These are phyloP conservation scores for Alligator sinensis DNA, from an alignment of 2,113 vertebrate species.

Conservation along the genomic window DNA sequence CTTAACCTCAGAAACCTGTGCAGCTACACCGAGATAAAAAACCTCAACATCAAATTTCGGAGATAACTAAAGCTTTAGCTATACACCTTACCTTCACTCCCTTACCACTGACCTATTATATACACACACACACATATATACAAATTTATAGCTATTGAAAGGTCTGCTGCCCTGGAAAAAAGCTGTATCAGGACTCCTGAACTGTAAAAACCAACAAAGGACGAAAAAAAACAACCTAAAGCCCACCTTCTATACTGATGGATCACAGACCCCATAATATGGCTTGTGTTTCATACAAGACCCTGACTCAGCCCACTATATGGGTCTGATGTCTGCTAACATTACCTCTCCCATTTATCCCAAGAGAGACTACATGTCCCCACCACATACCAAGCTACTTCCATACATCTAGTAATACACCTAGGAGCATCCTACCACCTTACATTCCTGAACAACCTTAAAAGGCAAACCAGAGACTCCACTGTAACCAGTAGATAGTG, in stretches of 20 bases:
- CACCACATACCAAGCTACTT: neutral
- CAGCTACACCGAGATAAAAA: neutral
- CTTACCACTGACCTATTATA: neutral
- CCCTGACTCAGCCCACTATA: neutral
- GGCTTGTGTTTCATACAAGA: neutral
- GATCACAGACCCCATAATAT: no score
- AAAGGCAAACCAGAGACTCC: neutral
- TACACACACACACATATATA: neutral
- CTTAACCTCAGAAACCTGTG: neutral
- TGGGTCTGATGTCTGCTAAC: neutral
- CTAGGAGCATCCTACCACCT: neutral
- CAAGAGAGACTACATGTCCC: neutral
- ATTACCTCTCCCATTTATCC: neutral
- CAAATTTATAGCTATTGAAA: neutral
- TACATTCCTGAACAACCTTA: neutral
- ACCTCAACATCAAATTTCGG: neutral
- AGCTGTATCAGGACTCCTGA: neutral
- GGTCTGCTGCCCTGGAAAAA: neutral
- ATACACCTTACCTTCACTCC: neutral
- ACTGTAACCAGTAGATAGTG: neutral
- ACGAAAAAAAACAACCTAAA: no score
- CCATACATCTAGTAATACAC: neutral
- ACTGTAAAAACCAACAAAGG: neutral
- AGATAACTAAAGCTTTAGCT: neutral
- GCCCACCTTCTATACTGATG: neutral